These are phyloP conservation scores for Campoletis raptor DNA, from an alignment of 2,888 invertebrate species.

Conservation along the genomic window DNA sequence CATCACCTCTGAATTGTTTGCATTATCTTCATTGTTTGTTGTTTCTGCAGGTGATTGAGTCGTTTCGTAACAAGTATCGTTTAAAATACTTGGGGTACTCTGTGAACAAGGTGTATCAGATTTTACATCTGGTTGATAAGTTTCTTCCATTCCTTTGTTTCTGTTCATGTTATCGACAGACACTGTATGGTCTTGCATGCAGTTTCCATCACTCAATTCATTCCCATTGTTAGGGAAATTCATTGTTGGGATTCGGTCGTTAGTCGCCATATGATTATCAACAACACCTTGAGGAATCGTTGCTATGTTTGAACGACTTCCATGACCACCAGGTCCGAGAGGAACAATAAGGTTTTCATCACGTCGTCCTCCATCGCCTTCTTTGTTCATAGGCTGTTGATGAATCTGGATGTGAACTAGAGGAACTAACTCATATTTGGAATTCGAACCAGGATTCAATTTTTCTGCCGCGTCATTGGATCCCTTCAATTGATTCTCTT, in stretches of 20 bases:
- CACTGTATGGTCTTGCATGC: not conserved
- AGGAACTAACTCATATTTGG: slow-evolving; percentile 50
- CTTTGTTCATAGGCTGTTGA: slow-evolving; percentile 27
- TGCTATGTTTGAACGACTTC: slow-evolving; percentile 30
- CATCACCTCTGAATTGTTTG: not conserved
- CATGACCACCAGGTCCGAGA: not conserved
- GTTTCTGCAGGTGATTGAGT: not conserved
- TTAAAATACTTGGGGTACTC: slow-evolving; percentile 1
- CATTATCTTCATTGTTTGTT: slow-evolving; percentile 6
- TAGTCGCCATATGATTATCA: not conserved
- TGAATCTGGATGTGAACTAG: slow-evolving; percentile 59
- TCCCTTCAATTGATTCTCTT: not conserved
- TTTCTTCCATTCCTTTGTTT: slow-evolving; percentile 41
- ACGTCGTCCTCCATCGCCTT: not conserved
- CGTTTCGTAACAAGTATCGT: not conserved
- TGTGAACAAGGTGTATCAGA: not conserved
- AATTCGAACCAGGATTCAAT: not conserved
- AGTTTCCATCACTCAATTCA: not conserved
- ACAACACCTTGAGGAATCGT: not conserved
- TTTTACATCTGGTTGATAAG: slow-evolving; percentile 16
- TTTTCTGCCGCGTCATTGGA: not conserved
- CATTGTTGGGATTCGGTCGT: not conserved
- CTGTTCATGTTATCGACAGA: slow-evolving; percentile 3
- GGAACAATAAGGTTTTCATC: slow-evolving; percentile 22
- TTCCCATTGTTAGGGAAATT: not conserved